Conservation (phyloP, 2,113 vertebrate species). For the Elaphurus davidianus region DNA sequence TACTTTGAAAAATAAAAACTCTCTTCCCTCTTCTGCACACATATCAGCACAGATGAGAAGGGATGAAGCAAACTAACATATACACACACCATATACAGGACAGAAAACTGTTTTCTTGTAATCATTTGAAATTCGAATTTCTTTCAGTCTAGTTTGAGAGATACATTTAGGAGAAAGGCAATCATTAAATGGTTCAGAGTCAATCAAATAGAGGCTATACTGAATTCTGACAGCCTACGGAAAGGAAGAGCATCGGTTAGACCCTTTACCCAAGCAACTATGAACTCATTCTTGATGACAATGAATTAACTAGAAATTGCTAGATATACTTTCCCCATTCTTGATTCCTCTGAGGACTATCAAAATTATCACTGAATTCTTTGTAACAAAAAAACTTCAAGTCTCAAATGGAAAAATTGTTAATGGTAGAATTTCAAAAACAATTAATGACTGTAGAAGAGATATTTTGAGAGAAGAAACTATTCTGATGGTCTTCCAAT, state of each 20-base stretch:
- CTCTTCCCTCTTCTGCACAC: neutral
- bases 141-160: neutral
- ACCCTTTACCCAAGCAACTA: no score
- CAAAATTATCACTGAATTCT: neutral
- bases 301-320: neutral
- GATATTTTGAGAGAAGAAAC: neutral
- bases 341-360: neutral
- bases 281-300: neutral
- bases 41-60: neutral
- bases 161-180: neutral
- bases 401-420: neutral
- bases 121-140: neutral
- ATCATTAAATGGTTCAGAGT: neutral
- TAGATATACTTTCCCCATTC: neutral
- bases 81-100: neutral
- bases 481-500: neutral
- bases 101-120: neutral
- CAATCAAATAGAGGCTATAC: neutral
- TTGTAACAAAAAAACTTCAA: neutral
- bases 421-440: neutral
- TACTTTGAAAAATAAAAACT: neutral
- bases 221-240: neutral
- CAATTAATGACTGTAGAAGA: neutral
- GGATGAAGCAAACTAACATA: neutral
- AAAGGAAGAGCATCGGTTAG: neutral